Percentiles rank a stretch among this genome's conserved stretches.
Evolutionary conservation across 2,888 invertebrate genomes (phyloP).

Genomic region (Phragmatobia fuliginosa): DNA sequence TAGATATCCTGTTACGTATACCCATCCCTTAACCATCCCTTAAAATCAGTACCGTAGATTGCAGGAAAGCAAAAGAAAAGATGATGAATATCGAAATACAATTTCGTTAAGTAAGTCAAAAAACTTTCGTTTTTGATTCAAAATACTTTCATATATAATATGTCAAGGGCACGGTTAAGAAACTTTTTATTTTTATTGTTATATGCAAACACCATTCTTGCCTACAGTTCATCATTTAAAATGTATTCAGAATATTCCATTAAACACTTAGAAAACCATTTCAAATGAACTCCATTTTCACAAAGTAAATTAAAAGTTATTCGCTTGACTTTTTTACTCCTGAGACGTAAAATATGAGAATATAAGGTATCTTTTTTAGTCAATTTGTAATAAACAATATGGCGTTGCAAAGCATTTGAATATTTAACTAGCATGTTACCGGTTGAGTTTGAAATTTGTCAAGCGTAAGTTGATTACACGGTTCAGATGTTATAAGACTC

Average conservation of each 20-base stretch:
- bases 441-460: conserved; percentile 4
- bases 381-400: conserved; percentile 14
- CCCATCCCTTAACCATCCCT: too few relatives aligned
- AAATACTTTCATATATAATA: too few relatives aligned
- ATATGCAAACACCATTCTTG: background rate
- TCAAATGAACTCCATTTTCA: background rate
- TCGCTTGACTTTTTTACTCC: background rate
- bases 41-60: too few relatives aligned
- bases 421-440: conserved; percentile 8
- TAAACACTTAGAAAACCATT: background rate
- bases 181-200: too few relatives aligned
- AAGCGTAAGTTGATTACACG: conserved; percentile 16
- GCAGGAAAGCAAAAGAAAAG: too few relatives aligned
- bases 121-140: too few relatives aligned
- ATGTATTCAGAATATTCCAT: background rate
- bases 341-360: background rate
- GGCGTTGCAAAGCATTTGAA: conserved; percentile 16
- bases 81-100: too few relatives aligned
- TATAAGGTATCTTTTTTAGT: background rate
- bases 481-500: conserved; percentile 14
- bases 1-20: too few relatives aligned
- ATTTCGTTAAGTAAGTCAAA: too few relatives aligned
- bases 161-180: too few relatives aligned
- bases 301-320: background rate
- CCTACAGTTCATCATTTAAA: background rate